Evolutionary conservation across 2,888 invertebrate species (phyloP), one percentile per base, ranked within the genome.

Genomic region (Cosmorhoe ocellata): DNA sequence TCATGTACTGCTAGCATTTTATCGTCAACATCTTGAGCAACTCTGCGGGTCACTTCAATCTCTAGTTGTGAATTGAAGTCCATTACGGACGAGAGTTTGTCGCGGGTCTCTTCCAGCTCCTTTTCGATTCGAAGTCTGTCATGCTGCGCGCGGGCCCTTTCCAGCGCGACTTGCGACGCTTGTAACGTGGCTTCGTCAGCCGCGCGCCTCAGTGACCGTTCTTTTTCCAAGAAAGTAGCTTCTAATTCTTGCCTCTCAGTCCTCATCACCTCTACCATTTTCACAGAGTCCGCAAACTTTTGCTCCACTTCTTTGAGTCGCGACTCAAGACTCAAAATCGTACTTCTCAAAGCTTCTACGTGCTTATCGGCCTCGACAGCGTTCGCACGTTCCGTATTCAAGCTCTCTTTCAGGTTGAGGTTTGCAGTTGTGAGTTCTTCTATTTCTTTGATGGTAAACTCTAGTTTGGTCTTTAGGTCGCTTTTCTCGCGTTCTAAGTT

Each of bases 131-230:
- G 90, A 18, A 94, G 69, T 59, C 94, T 93, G 36, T 95, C 95
- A 59, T 94, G 94, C 45, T 93, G 92, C 1, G 94, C 90, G 60
- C 94, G 93, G 0, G 94, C 94, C 64, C 95, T 92, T 65, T 96
- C 95, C 28, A 95, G 83, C 0, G 94, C 92, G 0, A 93, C 92
- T 70, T 95, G 94, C 0, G 96, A 95, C 12, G 94, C 94, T 57
- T 94, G 92, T n/a, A 95, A 84, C 0, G 93, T 93, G 0, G 94
- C 92, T 57, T 93, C 93, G 68, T 96, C 95, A 9, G 95, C 87
- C 44, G 94, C 93, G 50, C 92, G 92, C 46, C 92, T 90, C n/a
- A 95, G 74, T 0, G 86, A 78, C 11, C 92, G 90, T 47, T 93
- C 90, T 10, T 88, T 91, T 48, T 92, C 87, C 56, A 77, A 63